phyloP scores from a whole-genome alignment of 2,113 vertebrate genomes.

The Aleadryas rufinucha region DNA sequence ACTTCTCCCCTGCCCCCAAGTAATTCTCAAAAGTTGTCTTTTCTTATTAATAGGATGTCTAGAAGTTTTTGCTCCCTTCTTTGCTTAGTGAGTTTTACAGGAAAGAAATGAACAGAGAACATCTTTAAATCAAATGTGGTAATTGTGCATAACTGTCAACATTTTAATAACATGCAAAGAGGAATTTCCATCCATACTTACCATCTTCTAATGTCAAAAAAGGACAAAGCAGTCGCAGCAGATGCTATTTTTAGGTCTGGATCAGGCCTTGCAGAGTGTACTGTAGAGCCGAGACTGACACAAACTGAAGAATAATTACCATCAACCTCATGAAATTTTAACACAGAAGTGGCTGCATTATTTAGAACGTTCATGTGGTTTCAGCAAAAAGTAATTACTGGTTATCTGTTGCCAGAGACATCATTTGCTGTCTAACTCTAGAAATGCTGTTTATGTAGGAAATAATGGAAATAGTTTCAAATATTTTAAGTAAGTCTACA shows the following conservation, averaged over 20 bases:
- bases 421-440: conserved; percentile 2
- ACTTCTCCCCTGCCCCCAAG: background rate
- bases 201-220: background rate
- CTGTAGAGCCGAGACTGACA: background rate
- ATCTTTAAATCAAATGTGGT: background rate
- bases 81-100: background rate
- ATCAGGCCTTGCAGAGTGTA: background rate
- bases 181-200: background rate
- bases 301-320: conserved; percentile 44
- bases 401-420: conserved; percentile 27
- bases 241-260: conserved; percentile 32
- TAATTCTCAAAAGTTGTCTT: background rate
- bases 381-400: conserved; percentile 50
- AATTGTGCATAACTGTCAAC: background rate
- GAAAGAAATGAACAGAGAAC: background rate
- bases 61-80: background rate
- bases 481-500: conserved; percentile 18
- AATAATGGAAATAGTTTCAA: conserved; percentile 1
- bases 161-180: background rate
- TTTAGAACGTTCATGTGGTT: conserved; percentile 43
- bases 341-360: conserved; percentile 41
- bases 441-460: background rate
- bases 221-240: background rate
- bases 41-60: background rate
- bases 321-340: conserved; percentile 61